phyloP scores from a whole-genome alignment of 2,888 invertebrate genomes.

The Dromius quadrimaculatus region DNA sequence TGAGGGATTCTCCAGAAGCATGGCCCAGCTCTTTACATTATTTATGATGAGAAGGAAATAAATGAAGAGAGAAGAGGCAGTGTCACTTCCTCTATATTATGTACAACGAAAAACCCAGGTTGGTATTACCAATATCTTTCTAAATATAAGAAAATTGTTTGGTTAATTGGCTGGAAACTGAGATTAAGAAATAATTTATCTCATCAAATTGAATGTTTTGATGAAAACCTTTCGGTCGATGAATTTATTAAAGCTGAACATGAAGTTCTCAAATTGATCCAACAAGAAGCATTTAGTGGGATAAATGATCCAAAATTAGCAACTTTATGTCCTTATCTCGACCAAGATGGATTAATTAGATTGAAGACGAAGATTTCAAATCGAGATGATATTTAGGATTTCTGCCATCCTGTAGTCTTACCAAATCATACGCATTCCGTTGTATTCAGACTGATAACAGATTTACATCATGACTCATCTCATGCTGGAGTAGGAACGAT shows the following conservation, averaged over 20 bases:
- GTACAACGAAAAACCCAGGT: neutral
- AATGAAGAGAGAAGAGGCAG: neutral
- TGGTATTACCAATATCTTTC: neutral
- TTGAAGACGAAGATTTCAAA: neutral
- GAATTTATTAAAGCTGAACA: too few relatives aligned
- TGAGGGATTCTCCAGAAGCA: constrained; percentile 49
- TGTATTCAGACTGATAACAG: neutral
- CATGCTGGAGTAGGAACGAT: constrained; percentile 52
- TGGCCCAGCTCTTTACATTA: constrained; percentile 55
- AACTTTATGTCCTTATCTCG: too few relatives aligned
- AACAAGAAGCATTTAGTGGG: too few relatives aligned
- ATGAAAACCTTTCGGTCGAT: too few relatives aligned
- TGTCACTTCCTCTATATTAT: neutral
- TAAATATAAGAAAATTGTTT: too few relatives aligned
- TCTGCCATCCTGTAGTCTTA: neutral
- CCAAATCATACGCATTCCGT: neutral
- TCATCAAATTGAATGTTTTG: too few relatives aligned
- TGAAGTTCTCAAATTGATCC: too few relatives aligned
- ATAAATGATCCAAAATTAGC: too few relatives aligned
- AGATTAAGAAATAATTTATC: too few relatives aligned
- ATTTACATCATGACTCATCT: neutral
- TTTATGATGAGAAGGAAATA: neutral
- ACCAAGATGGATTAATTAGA: neutral
- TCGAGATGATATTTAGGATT: neutral
- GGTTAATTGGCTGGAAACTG: too few relatives aligned